Evolutionary conservation across 2,797 vertebrate genomes (phyloP).

Genomic region (Choloepus didactylus): DNA sequence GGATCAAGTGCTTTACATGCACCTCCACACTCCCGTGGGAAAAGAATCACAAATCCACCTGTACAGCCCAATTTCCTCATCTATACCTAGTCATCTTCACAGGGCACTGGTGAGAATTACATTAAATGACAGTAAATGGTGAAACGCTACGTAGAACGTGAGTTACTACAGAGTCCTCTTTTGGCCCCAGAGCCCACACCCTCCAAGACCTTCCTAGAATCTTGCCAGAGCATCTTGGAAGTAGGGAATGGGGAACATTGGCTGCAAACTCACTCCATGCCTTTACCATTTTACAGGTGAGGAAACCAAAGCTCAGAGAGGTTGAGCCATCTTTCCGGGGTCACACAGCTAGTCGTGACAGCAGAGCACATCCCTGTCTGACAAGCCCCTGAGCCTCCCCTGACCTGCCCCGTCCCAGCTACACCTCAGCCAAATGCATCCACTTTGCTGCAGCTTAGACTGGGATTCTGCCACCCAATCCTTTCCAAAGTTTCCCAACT

Average conservation of each 20-base stretch:
- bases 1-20: neutral
- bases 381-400: neutral
- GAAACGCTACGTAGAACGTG: accelerated
- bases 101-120: neutral
- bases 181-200: accelerated
- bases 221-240: neutral
- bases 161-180: neutral
- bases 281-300: too few species aligned
- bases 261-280: neutral
- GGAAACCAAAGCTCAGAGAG: neutral
- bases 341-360: neutral
- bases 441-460: too few species aligned
- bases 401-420: neutral
- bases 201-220: accelerated
- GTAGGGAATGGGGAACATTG: accelerated
- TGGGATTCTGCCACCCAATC: accelerated
- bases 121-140: accelerated
- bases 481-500: neutral
- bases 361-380: accelerated
- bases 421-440: neutral
- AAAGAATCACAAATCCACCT: too few species aligned
- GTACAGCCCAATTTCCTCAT: neutral
- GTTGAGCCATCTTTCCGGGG: neutral
- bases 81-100: accelerated
- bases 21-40: too few species aligned